phyloP scores from a whole-genome alignment of 2,797 vertebrate genomes.

The Amphiprion clarkii region DNA sequence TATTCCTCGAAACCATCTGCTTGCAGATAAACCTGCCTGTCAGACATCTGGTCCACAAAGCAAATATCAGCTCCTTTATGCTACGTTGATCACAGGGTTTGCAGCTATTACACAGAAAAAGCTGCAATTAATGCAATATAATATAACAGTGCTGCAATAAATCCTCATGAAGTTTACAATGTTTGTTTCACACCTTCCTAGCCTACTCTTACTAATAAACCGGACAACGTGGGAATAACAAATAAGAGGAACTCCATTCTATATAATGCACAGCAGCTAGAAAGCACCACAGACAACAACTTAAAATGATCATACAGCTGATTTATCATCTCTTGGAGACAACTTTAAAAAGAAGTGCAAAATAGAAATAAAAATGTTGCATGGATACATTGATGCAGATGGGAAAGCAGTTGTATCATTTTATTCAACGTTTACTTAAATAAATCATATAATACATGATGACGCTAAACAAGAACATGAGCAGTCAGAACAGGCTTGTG shows the following conservation, averaged over 20 bases:
- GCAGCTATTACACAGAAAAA: not conserved
- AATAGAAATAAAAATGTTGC: not conserved
- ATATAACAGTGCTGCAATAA: not conserved
- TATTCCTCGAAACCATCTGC: conserved; percentile 48
- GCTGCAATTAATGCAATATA: not conserved
- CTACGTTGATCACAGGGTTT: not conserved
- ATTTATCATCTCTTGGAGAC: not conserved
- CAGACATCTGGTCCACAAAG: conserved; percentile 47
- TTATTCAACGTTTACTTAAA: too few relatives aligned
- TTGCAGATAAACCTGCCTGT: conserved; percentile 48
- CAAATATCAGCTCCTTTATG: conserved; percentile 20
- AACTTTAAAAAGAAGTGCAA: not conserved
- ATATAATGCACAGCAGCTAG: not conserved
- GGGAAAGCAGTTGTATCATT: not conserved
- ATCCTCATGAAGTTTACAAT: not conserved
- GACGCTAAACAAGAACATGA: conserved; percentile 23
- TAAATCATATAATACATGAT: not conserved
- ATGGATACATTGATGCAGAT: not conserved
- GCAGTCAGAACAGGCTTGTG: conserved; percentile 9
- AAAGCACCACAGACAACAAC: not conserved
- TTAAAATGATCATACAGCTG: not conserved
- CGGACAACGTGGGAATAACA: not conserved
- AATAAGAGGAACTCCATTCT: not conserved
- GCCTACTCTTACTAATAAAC: too few relatives aligned
- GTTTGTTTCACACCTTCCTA: not conserved